These are phyloP conservation scores for Ischnus inquisitorius DNA, from an alignment of 2,888 invertebrate genomes.

Conservation along the genomic window DNA sequence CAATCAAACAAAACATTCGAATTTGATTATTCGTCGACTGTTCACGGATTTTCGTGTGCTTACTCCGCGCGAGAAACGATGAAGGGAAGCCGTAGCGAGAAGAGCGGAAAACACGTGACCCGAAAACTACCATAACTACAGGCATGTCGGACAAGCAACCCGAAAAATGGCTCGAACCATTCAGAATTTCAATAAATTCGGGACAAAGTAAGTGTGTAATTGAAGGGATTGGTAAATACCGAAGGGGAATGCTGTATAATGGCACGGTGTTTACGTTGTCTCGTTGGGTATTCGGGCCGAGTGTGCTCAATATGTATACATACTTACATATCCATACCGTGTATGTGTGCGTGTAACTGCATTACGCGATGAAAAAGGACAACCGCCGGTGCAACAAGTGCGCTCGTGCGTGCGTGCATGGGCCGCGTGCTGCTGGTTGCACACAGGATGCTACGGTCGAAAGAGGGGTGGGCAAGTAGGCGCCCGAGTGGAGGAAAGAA, in stretches of 20 bases:
- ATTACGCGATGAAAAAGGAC: conserved; percentile 25
- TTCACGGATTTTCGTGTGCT: too few relatives aligned
- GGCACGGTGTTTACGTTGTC: conserved; percentile 1
- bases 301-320: conserved; percentile 4
- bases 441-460: conserved; percentile 56
- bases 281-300: background rate
- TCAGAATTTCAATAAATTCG: conserved; percentile 18
- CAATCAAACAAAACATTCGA: too few relatives aligned
- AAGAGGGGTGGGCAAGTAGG: conserved; percentile 49
- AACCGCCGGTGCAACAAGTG: conserved; percentile 82
- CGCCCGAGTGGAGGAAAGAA: conserved; percentile 63
- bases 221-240: conserved; percentile 40
- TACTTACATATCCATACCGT: background rate
- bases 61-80: background rate
- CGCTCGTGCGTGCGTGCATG: conserved; percentile 64
- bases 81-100: background rate
- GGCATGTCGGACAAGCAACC: background rate
- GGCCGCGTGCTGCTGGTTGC: conserved; percentile 47
- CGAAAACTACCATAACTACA: background rate
- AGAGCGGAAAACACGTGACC: background rate
- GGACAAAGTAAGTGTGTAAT: conserved; percentile 37
- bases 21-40: too few relatives aligned
- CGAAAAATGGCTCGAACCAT: conserved; percentile 15
- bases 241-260: conserved; percentile 21
- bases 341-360: conserved; percentile 18